These are phyloP conservation scores for Thamnaconus septentrionalis DNA, from an alignment of 2,113 vertebrate species.

Conservation along the genomic window DNA sequence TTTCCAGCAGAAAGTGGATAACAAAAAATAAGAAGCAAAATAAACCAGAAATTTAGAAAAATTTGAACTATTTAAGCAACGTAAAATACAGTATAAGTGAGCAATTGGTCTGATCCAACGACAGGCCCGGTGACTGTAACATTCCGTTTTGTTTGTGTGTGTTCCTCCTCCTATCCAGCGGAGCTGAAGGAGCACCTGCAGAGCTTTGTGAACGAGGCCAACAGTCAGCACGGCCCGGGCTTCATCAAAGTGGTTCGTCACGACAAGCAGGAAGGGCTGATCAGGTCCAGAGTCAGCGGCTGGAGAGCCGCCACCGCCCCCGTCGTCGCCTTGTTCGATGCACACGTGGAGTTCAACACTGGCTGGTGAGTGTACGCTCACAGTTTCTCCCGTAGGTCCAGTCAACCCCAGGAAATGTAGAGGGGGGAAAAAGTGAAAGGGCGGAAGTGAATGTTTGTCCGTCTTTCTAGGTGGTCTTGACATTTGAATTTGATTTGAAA, in stretches of 20 bases:
- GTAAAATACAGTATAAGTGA: no score
- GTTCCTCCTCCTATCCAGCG: slow-evolving; percentile 65
- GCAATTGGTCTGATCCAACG: no score
- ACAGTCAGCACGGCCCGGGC: slow-evolving; percentile 75
- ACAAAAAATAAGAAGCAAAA: no score
- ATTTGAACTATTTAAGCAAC: no score
- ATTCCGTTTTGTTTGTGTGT: slow-evolving; percentile 5
- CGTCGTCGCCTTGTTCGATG: slow-evolving; percentile 92
- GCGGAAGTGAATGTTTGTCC: no score
- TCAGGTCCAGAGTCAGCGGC: slow-evolving; percentile 90
- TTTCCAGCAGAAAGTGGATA: no score
- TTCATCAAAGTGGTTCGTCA: slow-evolving; percentile 93
- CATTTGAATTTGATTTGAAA: no score
- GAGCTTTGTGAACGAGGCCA: slow-evolving; percentile 86
- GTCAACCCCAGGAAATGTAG: no score
- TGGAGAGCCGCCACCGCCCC: slow-evolving; percentile 89
- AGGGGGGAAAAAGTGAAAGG: no score
- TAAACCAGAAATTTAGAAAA: no score
- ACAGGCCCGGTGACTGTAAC: slow-evolving; percentile 2
- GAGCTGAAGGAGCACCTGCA: slow-evolving; percentile 90
- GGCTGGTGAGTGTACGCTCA: slow-evolving; percentile 82
- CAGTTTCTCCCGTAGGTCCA: not conserved
- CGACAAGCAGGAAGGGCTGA: slow-evolving; percentile 89
- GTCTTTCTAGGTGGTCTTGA: no score
- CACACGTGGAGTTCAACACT: slow-evolving; percentile 93